Percentiles rank a stretch among this genome's conserved stretches.
These are phyloP conservation scores for Heliconius himera DNA, from an alignment of 1,140 invertebrate species.

Conservation along the genomic window DNA sequence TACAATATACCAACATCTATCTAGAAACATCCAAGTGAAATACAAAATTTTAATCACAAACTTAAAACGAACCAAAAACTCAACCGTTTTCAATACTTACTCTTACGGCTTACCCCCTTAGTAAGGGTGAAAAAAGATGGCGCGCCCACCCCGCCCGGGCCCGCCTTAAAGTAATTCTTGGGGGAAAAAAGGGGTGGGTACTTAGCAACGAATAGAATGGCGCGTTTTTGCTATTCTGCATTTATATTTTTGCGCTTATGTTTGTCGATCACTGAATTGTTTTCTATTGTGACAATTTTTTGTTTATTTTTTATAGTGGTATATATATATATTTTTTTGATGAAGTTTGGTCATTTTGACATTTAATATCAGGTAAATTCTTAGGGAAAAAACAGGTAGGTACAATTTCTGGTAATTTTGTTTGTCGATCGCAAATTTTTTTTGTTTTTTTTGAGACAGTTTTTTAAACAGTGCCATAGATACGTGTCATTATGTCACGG, in stretches of 20 bases:
- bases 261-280: conserved; percentile 22
- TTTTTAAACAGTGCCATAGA: too few species aligned
- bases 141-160: conserved; percentile 45
- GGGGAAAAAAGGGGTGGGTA: conserved; percentile 79
- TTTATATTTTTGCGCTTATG: conserved; percentile 43
- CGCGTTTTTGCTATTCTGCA: conserved; percentile 52
- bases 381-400: too few species aligned
- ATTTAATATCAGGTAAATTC: too few species aligned
- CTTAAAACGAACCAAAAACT: conserved; percentile 61
- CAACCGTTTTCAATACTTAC: conserved; percentile 72
- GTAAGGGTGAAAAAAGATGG: conserved; percentile 78
- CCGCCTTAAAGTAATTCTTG: conserved; percentile 78
- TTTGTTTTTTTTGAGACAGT: too few species aligned
- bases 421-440: too few species aligned
- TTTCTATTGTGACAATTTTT: neutral
- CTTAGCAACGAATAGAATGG: conserved; percentile 72
- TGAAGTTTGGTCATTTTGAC: too few species aligned
- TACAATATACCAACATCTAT: neutral
- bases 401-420: too few species aligned
- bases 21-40: neutral
- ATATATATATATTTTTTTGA: too few species aligned
- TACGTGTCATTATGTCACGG: too few species aligned
- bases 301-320: too few species aligned
- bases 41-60: conserved; percentile 26
- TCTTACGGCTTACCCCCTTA: conserved; percentile 57